Percentiles rank a stretch among this genome's conserved stretches.
Evolutionary conservation across 2,113 vertebrate species (phyloP).

Genomic region (Dicaeum eximium): DNA sequence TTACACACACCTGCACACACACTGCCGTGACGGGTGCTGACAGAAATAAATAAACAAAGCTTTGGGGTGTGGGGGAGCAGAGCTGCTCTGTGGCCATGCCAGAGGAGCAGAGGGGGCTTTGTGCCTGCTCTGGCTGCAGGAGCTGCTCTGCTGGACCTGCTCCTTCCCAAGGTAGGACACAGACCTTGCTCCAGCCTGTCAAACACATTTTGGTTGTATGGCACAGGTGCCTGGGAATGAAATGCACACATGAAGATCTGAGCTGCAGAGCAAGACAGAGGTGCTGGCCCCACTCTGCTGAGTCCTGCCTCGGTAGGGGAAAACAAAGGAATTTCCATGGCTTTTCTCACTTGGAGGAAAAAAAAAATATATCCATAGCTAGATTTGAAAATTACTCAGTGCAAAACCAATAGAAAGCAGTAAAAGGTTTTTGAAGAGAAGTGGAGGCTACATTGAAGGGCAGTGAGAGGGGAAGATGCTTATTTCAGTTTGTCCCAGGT

Average conservation of each 20-base stretch:
- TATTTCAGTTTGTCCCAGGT: background rate
- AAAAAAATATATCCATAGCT: background rate
- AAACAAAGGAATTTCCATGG: background rate
- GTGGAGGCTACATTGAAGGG: background rate
- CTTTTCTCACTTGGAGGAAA: background rate
- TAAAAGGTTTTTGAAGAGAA: background rate
- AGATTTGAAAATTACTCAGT: background rate
- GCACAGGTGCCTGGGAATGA: background rate
- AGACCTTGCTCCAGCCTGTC: background rate
- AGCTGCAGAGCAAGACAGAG: background rate
- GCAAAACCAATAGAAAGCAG: background rate
- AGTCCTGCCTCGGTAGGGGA: background rate
- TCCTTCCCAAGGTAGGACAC: background rate
- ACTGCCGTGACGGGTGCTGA: background rate
- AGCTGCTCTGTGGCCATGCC: background rate
- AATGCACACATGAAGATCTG: background rate
- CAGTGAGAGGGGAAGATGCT: background rate
- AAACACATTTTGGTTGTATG: background rate
- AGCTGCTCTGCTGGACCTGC: background rate
- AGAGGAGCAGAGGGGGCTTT: too few species aligned
- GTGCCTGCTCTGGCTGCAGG: background rate
- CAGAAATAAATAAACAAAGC: too few species aligned
- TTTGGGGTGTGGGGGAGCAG: background rate
- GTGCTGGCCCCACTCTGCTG: background rate
- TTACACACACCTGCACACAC: conserved; percentile 43